Percentiles rank a stretch among this genome's conserved stretches.
These are phyloP conservation scores for Idaea dimidiata DNA, from an alignment of 2,888 invertebrate species.

Conservation along the genomic window DNA sequence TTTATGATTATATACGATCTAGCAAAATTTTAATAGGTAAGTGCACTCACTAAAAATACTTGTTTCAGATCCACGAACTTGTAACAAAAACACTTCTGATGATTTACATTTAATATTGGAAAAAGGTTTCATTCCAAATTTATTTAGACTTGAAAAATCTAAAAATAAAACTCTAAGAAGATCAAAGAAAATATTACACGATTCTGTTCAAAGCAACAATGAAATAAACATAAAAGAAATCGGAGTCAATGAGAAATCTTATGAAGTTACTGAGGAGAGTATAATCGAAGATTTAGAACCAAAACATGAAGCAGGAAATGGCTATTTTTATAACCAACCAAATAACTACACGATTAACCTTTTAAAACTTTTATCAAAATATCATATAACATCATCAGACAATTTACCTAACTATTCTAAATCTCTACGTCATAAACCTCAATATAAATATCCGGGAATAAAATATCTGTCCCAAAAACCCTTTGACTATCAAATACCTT, in stretches of 20 bases:
- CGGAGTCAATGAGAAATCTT: slow-evolving; percentile 18
- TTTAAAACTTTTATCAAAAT: slow-evolving; percentile 51
- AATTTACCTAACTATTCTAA: slow-evolving; percentile 54
- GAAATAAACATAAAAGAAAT: slow-evolving; percentile 5
- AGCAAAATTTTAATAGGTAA: too few species aligned
- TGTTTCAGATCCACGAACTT: slow-evolving; percentile 12
- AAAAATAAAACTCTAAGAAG: slow-evolving; percentile 12
- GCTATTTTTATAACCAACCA: slow-evolving; percentile 29
- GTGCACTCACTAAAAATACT: too few species aligned
- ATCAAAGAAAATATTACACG: slow-evolving; percentile 19
- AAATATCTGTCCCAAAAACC: slow-evolving; percentile 27
- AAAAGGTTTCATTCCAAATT: background rate
- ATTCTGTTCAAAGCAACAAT: slow-evolving; percentile 1
- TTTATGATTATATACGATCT: too few species aligned
- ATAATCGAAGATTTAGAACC: slow-evolving; percentile 13
- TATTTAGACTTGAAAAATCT: background rate
- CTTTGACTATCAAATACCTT: slow-evolving; percentile 32
- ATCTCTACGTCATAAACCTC: slow-evolving; percentile 41
- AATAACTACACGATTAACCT: slow-evolving; percentile 36
- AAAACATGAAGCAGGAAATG: slow-evolving; percentile 18
- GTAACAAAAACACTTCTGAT: background rate
- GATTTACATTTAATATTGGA: background rate
- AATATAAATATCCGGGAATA: slow-evolving; percentile 28
- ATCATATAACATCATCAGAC: slow-evolving; percentile 55
- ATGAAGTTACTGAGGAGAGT: slow-evolving; percentile 46